These are phyloP conservation scores for Cyphomyrus discorhynchus DNA, from an alignment of 2,113 vertebrate genomes.

Conservation along the genomic window DNA sequence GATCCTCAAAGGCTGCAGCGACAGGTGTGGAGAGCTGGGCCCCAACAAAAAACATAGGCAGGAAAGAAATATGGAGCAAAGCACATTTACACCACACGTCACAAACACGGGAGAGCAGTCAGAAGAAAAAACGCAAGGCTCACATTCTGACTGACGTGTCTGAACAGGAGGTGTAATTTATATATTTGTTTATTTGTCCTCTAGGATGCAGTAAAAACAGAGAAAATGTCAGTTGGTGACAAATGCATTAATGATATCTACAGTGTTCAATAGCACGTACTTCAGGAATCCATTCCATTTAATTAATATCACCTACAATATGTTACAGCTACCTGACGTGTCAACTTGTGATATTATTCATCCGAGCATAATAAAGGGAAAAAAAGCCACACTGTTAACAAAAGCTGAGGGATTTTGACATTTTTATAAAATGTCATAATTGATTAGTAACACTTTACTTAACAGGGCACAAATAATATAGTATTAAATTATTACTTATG, in stretches of 20 bases:
- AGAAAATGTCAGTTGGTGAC: neutral
- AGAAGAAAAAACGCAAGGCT: neutral
- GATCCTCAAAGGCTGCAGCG: neutral
- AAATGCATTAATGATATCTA: neutral
- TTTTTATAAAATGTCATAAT: neutral
- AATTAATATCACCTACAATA: constrained; percentile 24
- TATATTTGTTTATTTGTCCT: neutral
- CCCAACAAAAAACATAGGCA: constrained; percentile 33
- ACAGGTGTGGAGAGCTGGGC: constrained; percentile 10
- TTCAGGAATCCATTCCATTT: neutral
- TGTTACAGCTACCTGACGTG: constrained; percentile 24
- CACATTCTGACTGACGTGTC: neutral
- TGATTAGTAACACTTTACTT: too few species aligned
- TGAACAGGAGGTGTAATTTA: neutral
- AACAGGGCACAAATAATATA: neutral
- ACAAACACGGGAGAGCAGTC: neutral
- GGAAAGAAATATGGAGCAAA: constrained; percentile 39
- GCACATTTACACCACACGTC: constrained; percentile 27
- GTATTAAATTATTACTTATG: neutral
- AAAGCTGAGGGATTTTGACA: neutral
- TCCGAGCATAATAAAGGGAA: constrained; percentile 31
- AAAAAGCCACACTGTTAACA: constrained; percentile 1
- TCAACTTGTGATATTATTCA: constrained; percentile 29
- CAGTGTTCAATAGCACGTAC: neutral
- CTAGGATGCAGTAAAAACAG: neutral